These are phyloP conservation scores for Drosophila multiciliata DNA, from an alignment of 2,888 invertebrate genomes.

Conservation along the genomic window DNA sequence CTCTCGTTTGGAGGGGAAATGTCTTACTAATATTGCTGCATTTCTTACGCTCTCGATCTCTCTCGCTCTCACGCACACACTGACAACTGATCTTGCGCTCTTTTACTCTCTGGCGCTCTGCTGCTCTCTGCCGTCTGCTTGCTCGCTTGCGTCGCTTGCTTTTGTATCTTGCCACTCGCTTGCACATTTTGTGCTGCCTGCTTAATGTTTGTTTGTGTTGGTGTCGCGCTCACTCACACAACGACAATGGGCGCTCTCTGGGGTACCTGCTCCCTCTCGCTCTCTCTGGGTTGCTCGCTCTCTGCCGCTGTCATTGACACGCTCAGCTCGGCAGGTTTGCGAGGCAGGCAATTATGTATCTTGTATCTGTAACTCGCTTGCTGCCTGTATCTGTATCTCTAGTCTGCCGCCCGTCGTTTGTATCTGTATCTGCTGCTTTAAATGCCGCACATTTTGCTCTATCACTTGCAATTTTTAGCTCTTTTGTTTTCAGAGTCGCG, in stretches of 20 bases:
- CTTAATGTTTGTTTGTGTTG: slow-evolving; percentile 42
- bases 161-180: slow-evolving; percentile 49
- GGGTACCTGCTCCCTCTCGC: slow-evolving; percentile 1
- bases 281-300: slow-evolving; percentile 7
- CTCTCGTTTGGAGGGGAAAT: slow-evolving; percentile 61
- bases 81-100: slow-evolving; percentile 32
- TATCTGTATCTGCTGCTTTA: slow-evolving; percentile 42
- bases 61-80: slow-evolving; percentile 51
- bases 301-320: slow-evolving; percentile 72
- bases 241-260: background rate
- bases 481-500: slow-evolving; percentile 57
- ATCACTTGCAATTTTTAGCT: slow-evolving; percentile 62
- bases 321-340: slow-evolving; percentile 68
- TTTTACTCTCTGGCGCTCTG: slow-evolving; percentile 13
- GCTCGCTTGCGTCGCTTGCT: slow-evolving; percentile 1
- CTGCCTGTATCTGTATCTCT: slow-evolving; percentile 50
- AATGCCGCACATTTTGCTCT: slow-evolving; percentile 80
- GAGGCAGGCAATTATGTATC: slow-evolving; percentile 75
- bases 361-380: slow-evolving; percentile 72
- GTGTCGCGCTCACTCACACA: slow-evolving; percentile 69
- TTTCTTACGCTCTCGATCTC: slow-evolving; percentile 25
- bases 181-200: slow-evolving; percentile 51
- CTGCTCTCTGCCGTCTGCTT: background rate
- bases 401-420: slow-evolving; percentile 7
- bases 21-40: slow-evolving; percentile 50